Base-by-base conservation (phyloP, 2,888 invertebrate genomes). In the Temnothorax rugatulus region DNA sequence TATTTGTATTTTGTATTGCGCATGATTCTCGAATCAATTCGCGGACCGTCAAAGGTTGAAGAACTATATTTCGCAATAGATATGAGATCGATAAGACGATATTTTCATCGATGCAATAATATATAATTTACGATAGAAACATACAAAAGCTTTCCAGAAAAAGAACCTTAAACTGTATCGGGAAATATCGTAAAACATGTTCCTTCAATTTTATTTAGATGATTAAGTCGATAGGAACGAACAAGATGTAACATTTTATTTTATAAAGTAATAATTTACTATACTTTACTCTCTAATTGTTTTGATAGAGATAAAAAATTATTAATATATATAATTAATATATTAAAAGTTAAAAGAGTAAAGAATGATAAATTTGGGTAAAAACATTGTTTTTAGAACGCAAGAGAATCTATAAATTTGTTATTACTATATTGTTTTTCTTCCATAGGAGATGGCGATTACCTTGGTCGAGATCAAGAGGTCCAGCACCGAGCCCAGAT, bases 401-500 rank as follows among this genome's bases (percentile, higher is more conserved):
- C 9, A 41, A 57, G 18, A 63, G 1, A 47, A 18, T 38, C 0
- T 44, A 59, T 29, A 59, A 59, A 15, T 21, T 50, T 64, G 5
- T 13, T 54, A 50, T 18, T n/a, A 25, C 44, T 0, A 38, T 15
- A 52, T 38, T 9, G 5, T 66, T 44, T 44, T 44, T 15, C 4
- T 71, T 69, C 82, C 90, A 86, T 89, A 95, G 95, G 88, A 93
- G 95, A 88, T 94, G 95, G 94, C 93, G 95, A 57, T 88, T 95
- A 76, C 95, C 95, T 1, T 95, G 95, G 95, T 93, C 94, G 0
- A 93, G 95, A 86, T 94, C 94, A 11, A 92, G 94, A 86, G 94
- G 95, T 13, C 94, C 94, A 52, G 93, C 93, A 4, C 94, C 94
- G 18, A 94, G 93, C 66, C 97, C 98, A 0, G 98, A 98, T 93